Percentiles rank a stretch among this genome's conserved stretches.
Evolutionary conservation across 2,888 invertebrate species (phyloP).

Genomic region (Colletes collaris): DNA sequence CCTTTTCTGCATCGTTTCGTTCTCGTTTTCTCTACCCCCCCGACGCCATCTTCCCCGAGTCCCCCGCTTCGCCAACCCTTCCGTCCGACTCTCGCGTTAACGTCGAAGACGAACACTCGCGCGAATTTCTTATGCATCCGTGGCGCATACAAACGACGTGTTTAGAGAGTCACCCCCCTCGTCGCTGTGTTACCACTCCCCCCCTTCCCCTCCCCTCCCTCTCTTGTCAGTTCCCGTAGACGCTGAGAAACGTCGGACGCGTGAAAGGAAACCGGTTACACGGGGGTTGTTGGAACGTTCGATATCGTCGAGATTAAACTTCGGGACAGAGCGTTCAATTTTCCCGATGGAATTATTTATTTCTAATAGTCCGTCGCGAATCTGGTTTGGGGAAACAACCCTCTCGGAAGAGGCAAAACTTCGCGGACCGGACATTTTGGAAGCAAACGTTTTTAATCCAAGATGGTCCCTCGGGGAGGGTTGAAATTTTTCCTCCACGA

Average conservation of each 20-base stretch:
- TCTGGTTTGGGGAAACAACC: too few species aligned
- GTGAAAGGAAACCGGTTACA: background rate
- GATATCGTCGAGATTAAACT: too few species aligned
- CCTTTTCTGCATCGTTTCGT: conserved; percentile 11
- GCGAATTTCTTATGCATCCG: conserved; percentile 76
- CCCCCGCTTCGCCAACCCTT: conserved; percentile 21
- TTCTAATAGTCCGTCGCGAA: too few species aligned
- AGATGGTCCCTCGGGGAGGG: too few species aligned
- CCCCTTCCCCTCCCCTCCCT: background rate
- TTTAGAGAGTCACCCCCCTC: conserved; percentile 65
- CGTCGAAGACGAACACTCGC: conserved; percentile 74
- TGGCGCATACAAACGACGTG: conserved; percentile 77
- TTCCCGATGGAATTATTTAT: too few species aligned
- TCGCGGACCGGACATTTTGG: too few species aligned
- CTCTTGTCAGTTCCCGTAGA: conserved; percentile 1
- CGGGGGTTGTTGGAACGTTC: too few species aligned
- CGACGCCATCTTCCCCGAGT: background rate
- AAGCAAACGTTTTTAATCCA: too few species aligned
- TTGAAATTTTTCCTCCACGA: too few species aligned
- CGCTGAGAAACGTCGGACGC: conserved; percentile 1
- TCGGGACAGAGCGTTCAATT: too few species aligned
- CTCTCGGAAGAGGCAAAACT: too few species aligned
- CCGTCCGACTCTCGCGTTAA: conserved; percentile 40
- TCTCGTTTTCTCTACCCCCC: background rate
- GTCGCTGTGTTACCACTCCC: conserved; percentile 5